Evolutionary conservation across 2,113 vertebrate genomes (phyloP).

Genomic region (Pituophis catenifer): DNA sequence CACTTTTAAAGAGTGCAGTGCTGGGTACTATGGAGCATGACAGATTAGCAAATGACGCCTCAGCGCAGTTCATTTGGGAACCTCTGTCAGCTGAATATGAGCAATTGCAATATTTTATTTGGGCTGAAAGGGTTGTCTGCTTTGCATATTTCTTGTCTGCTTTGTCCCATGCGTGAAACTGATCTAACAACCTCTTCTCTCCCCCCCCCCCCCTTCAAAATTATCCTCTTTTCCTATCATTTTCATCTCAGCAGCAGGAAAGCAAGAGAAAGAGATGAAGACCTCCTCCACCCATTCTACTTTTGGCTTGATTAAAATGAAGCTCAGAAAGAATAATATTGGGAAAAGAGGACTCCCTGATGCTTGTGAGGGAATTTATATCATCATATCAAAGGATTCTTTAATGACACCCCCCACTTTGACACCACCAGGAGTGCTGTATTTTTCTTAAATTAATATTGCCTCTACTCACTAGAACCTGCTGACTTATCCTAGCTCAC

Average conservation of each 20-base stretch:
- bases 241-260: constrained; percentile 4
- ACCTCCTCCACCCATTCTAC: constrained; percentile 62
- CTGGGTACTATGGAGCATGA: constrained; percentile 71
- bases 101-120: constrained; percentile 73
- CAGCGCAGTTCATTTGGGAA: constrained; percentile 68
- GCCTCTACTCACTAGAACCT: constrained; percentile 14
- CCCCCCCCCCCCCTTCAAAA: constrained; percentile 15
- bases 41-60: constrained; percentile 73
- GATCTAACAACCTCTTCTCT: constrained; percentile 36
- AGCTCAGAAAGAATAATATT: constrained; percentile 60
- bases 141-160: constrained; percentile 63
- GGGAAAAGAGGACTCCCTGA: constrained; percentile 51
- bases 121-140: constrained; percentile 70
- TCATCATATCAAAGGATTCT: constrained; percentile 61
- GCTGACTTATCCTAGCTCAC: constrained; percentile 56
- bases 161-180: constrained; percentile 53
- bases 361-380: constrained; percentile 41
- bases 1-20: constrained; percentile 67
- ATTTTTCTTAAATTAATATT: constrained; percentile 21
- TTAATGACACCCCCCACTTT: constrained; percentile 48
- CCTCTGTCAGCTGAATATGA: constrained; percentile 69
- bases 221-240: background rate
- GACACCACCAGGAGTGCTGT: constrained; percentile 10
- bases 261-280: constrained; percentile 15
- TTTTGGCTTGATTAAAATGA: constrained; percentile 67